Conservation (phyloP, 2,797 vertebrate genomes). For the Lacerta agilis region DNA sequence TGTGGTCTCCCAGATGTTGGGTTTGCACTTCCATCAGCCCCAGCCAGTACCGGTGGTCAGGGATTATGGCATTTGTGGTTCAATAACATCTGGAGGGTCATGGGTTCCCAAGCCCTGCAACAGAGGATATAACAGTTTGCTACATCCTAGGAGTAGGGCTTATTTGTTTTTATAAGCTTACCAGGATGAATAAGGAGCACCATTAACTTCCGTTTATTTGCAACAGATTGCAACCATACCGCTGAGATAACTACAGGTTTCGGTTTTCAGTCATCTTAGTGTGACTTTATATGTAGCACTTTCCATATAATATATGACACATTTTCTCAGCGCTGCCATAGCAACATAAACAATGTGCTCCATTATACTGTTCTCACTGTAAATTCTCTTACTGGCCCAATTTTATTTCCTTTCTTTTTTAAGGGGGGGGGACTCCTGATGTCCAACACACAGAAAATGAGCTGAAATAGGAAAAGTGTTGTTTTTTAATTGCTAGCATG, state of each 20-base stretch:
- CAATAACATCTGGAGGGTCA: too few species aligned
- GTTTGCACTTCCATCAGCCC: too few species aligned
- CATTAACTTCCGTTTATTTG: background rate
- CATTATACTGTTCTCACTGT: background rate
- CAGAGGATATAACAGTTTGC: background rate
- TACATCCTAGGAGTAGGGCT: background rate
- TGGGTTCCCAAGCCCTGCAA: too few species aligned
- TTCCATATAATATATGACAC: background rate
- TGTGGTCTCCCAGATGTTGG: too few species aligned
- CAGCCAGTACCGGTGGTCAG: too few species aligned
- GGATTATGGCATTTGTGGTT: too few species aligned
- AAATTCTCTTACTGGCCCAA: background rate
- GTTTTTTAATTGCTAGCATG: background rate
- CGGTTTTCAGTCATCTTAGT: background rate
- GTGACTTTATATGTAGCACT: background rate
- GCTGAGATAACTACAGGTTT: background rate
- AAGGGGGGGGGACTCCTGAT: too few species aligned
- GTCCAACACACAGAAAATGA: too few species aligned
- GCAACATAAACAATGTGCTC: background rate
- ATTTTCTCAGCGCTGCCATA: background rate
- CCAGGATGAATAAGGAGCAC: background rate
- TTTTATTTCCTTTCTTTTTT: background rate
- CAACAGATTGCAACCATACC: background rate
- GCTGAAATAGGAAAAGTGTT: background rate
- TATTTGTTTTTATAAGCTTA: background rate